Base-by-base conservation (phyloP, 2,888 invertebrate species). In the Beris chalybata region DNA sequence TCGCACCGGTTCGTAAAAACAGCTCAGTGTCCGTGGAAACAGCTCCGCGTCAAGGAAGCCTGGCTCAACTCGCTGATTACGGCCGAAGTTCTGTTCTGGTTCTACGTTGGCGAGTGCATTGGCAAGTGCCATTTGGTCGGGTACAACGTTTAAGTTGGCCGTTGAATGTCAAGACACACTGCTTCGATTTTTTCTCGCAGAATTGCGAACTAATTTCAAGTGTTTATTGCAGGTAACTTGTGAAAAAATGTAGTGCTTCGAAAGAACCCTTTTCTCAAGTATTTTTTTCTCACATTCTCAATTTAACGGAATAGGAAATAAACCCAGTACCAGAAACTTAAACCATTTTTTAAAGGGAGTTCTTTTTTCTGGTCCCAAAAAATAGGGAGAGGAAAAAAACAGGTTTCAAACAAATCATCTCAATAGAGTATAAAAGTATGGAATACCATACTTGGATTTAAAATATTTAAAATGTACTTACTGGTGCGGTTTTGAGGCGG, bases 21-120 rank as follows among this genome's bases (percentile, higher is more conserved):
- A n/a, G n/a, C n/a, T n/a, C n/a, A n/a, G n/a, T n/a, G n/a, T n/a
- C n/a, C n/a, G 67, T 97, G 93, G 89, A 93, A 89, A 78, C 84
- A 94, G 50, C 82, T 93, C 50, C 87, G 95, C 1, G 89, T 97
- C 9, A 89, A 86, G 83, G 94, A 98, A 78, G 95, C 91, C 7
- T 89, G 90, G 83, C 79, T 97, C 61, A 98, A 98, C 79, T 88
- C 91, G 4, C 83, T 97, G n/a, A 89, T 99, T n/a, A 89, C 88
- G 12, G 83, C 89, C 67, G 98, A 99, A 83, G 89, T 99, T 45
- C 77, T 87, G 63, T 94, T 92, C 83, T 97, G 97, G 95, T 99
- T 99, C 83, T 98, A 90, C 77, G 83, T 96, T 72, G 98, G 98
- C 73, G 98, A 99, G 85, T 92, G 93, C 79, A 95, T 99, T 76